phyloP scores from a whole-genome alignment of 2,113 vertebrate species.

The Aegithalos caudatus region DNA sequence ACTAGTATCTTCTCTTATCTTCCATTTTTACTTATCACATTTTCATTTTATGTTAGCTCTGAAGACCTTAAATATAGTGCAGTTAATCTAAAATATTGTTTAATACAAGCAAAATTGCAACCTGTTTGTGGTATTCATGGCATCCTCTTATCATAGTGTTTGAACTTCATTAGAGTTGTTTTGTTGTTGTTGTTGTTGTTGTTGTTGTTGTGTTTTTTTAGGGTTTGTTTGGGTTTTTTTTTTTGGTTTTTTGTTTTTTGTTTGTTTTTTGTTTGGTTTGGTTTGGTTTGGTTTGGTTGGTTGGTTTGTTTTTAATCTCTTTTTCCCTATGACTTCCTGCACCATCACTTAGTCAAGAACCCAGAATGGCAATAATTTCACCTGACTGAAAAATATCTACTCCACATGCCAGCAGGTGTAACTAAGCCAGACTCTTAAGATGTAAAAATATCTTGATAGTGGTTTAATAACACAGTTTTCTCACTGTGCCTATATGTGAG shows the following conservation, averaged over 20 bases:
- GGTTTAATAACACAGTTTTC: not conserved
- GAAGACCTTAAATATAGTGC: not conserved
- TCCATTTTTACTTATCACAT: not conserved
- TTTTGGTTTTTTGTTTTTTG: too few species aligned
- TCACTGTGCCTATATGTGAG: not conserved
- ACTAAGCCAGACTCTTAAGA: not conserved
- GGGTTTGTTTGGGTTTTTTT: too few species aligned
- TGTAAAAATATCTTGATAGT: not conserved
- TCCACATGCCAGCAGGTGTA: not conserved
- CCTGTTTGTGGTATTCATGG: not conserved
- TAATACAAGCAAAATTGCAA: not conserved
- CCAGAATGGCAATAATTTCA: not conserved
- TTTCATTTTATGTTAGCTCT: not conserved
- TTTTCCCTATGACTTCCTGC: not conserved
- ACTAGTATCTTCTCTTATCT: not conserved
- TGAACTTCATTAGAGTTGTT: not conserved
- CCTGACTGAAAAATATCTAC: not conserved
- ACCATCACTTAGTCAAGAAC: not conserved
- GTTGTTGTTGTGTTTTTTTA: too few species aligned
- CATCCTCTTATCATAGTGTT: not conserved
- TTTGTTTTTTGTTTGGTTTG: too few species aligned
- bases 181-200: too few species aligned
- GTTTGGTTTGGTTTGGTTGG: too few species aligned
- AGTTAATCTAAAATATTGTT: not conserved
- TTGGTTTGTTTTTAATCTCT: too few species aligned